Percentiles rank a stretch among this genome's conserved stretches.
Conservation (phyloP, 2,888 invertebrate species). For the Bimastos eiseni region DNA sequence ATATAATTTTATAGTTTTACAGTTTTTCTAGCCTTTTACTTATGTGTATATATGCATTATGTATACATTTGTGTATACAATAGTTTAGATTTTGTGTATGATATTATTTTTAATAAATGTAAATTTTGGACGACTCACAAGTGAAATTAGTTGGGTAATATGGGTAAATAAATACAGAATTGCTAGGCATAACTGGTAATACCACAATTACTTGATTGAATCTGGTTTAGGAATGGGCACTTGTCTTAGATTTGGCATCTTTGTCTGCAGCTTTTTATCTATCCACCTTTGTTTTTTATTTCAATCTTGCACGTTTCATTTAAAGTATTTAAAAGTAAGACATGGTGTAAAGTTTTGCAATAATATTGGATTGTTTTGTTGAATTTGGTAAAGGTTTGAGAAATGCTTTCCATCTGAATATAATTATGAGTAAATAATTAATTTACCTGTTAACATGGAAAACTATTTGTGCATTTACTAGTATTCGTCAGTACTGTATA, state of each 20-base stretch:
- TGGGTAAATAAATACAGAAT: neutral
- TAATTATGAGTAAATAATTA: neutral
- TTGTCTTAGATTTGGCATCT: neutral
- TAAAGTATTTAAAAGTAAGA: neutral
- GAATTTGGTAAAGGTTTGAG: neutral
- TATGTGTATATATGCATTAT: neutral
- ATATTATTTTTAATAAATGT: neutral
- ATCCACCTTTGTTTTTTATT: neutral
- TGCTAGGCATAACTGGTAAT: neutral
- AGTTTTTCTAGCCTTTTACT: neutral
- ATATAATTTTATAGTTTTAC: neutral
- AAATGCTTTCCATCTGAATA: neutral
- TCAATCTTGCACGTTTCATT: neutral
- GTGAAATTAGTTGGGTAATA: neutral
- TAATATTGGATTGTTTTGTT: neutral
- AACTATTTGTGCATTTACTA: neutral
- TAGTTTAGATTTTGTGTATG: neutral
- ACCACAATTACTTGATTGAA: neutral
- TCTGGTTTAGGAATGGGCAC: neutral
- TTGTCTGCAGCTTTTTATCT: neutral
- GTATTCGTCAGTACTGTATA: neutral
- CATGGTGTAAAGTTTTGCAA: neutral
- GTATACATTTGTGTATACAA: neutral
- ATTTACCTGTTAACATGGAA: neutral
- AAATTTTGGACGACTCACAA: neutral